Base-by-base conservation (phyloP, 2,113 vertebrate species). In the Rhea americana region DNA sequence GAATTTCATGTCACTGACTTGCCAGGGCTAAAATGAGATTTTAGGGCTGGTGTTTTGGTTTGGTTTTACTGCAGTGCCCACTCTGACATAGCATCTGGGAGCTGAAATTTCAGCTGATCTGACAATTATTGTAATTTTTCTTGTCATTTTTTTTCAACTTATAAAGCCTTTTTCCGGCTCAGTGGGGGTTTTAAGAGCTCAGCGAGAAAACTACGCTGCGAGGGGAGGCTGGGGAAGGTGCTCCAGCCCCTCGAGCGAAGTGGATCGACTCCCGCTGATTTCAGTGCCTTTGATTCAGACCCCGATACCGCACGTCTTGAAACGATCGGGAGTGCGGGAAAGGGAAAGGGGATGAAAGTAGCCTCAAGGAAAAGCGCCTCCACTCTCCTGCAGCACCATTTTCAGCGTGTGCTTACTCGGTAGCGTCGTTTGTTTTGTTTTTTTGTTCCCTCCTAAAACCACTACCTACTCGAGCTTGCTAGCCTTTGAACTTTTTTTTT, bases 221-320 rank as follows among this genome's bases (percentile, higher is more conserved):
- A 76, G 28, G 21, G 25, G n/a, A 61, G 48, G 12, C 62, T 82
- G 62, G 43, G 74, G 30, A 72, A 75, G 66, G 43, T 35, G 4
- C 56, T 39, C 26, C 17, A 61, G 80, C 20, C 63, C 70, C 72
- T 22, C 45, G 13, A 43, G 12, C 7, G 74, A 13, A 43, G 13
- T 0, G 78, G 45, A 7, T 25, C 41, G 45, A 14, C 24, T 28
- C 5, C n/a, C 53, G n/a, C 7, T 53, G 25, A 19, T 2, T 17
- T 6, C 55, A 1, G 18, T 2, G 20, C 15, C 26, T 30, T 18
- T 16, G 48, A 16, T 39, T 41, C 65, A 26, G 19, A 88, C 20
- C 76, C 68, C 47, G 7, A 0, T 1, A 35, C 35, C n/a, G 39
- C 90, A 32, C 0, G 19, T 22, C 24, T 32, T 1, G 39, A 4